These are phyloP conservation scores for Phymastichus coffea DNA, from an alignment of 1,140 invertebrate species.

Conservation along the genomic window DNA sequence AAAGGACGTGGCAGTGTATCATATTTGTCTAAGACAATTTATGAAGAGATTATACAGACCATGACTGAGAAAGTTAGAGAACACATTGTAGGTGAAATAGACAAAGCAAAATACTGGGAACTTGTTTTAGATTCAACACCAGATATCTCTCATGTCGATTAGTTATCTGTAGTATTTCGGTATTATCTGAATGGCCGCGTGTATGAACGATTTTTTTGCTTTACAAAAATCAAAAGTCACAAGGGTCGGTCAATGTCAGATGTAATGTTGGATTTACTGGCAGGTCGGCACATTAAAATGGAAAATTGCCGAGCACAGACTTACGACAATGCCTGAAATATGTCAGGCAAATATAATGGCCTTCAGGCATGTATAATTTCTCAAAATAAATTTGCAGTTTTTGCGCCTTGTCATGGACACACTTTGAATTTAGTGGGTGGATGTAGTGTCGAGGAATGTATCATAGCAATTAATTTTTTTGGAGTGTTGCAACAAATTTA, in stretches of 20 bases:
- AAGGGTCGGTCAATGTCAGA: background rate
- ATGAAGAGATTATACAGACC: too few relatives aligned
- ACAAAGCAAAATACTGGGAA: too few relatives aligned
- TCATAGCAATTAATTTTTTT: background rate
- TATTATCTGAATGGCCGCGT: background rate
- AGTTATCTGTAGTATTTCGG: background rate
- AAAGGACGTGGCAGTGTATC: too few relatives aligned
- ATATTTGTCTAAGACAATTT: too few relatives aligned
- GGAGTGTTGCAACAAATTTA: background rate
- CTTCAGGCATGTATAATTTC: background rate
- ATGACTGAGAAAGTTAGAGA: too few relatives aligned
- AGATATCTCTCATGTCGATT: background rate
- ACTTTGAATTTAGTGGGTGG: background rate
- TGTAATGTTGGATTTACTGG: background rate
- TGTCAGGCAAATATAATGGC: background rate
- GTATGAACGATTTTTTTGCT: background rate
- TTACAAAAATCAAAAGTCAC: background rate
- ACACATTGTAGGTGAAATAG: too few relatives aligned
- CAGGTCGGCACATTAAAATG: background rate
- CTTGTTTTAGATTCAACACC: too few relatives aligned
- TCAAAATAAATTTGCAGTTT: background rate
- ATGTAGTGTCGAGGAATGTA: background rate
- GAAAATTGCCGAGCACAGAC: background rate
- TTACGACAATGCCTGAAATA: background rate
- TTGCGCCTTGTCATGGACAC: too few relatives aligned